Evolutionary conservation across 2,113 vertebrate genomes (phyloP), one percentile per base, ranked within the genome.

Genomic region (Herpailurus yagouaroundi): DNA sequence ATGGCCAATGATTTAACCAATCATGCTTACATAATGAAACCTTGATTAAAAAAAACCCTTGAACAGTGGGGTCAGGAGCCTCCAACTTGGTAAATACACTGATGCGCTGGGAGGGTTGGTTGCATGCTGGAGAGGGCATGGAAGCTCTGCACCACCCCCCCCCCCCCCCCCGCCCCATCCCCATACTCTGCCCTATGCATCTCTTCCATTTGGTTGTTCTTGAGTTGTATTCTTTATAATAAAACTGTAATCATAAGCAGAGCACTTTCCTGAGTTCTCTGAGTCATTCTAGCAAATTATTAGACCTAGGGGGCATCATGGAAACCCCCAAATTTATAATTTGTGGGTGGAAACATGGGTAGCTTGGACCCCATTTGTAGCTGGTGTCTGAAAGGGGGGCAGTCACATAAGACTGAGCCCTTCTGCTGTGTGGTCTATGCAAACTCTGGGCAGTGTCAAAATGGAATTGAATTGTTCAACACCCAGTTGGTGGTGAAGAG

Each of bases 121-220:
- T 23, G 21, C 25, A 15, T 48, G 2, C 18, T 69, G n/a, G 64
- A 57, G 41, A n/a, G n/a, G 14, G 4, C 29, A 7, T 5, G 18
- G 45, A 45, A 57, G 29, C 48, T 41, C 45, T 63, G 68, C 74
- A 77, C 14, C 6, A 18, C 27, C 0, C 45, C 41, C 45, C 41
- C 45, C 45, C 45, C 41, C 5, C 1, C 41, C 3, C 45, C 45
- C 45, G 1, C 5, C 1, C 41, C 3, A 3, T 0, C n/a, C 19
- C 9, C 2, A 4, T 1, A 63, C 45, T 45, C 64, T 16, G 1
- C 13, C n/a, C 18, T 57, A 7, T 57, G 7, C 12, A 63, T 6
- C 36, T 60, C 52, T 89, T 74, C 36, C 29, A 25, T 13, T 55
- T 41, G 71, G 45, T 19, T 83, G 16, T 55, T 74, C 21, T 36